phyloP scores from a whole-genome alignment of 2,888 invertebrate genomes.

The Saturnia pavonia region DNA sequence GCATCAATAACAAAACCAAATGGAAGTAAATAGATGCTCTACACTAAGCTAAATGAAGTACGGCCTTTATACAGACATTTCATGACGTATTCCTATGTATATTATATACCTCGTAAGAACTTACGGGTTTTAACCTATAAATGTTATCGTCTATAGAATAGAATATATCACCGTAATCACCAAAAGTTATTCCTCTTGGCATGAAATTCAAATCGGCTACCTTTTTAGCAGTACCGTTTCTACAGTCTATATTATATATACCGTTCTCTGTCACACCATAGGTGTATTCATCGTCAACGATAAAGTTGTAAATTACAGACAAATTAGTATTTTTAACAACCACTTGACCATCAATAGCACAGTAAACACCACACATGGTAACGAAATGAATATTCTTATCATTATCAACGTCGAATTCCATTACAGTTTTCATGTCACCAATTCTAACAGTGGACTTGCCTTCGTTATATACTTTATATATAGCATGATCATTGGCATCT shows the following conservation, averaged over 20 bases:
- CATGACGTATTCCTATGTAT: constrained; percentile 43
- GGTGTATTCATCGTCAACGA: constrained; percentile 55
- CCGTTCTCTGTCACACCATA: constrained; percentile 58
- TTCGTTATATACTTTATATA: constrained; percentile 61
- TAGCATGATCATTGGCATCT: constrained; percentile 68
- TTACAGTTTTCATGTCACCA: constrained; percentile 57
- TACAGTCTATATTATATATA: constrained; percentile 61
- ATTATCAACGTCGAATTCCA: constrained; percentile 68
- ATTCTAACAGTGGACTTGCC: constrained; percentile 49
- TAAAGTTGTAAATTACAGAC: constrained; percentile 54
- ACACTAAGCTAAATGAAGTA: constrained; percentile 7
- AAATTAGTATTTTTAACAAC: constrained; percentile 63
- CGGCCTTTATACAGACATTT: constrained; percentile 22
- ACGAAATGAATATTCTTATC: constrained; percentile 62
- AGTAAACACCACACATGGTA: constrained; percentile 68
- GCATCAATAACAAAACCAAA: too few species aligned
- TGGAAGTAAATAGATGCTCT: too few species aligned
- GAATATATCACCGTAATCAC: constrained; percentile 71
- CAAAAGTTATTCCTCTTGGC: constrained; percentile 62
- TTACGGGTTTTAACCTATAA: constrained; percentile 63
- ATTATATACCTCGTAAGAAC: constrained; percentile 63
- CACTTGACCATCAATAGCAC: constrained; percentile 51
- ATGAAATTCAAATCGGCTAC: constrained; percentile 54
- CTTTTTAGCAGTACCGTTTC: constrained; percentile 62
- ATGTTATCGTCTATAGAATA: constrained; percentile 60